Percentiles rank a stretch among this genome's conserved stretches.
Evolutionary conservation across 2,888 invertebrate genomes (phyloP).

Genomic region (Galerucella pusilla): DNA sequence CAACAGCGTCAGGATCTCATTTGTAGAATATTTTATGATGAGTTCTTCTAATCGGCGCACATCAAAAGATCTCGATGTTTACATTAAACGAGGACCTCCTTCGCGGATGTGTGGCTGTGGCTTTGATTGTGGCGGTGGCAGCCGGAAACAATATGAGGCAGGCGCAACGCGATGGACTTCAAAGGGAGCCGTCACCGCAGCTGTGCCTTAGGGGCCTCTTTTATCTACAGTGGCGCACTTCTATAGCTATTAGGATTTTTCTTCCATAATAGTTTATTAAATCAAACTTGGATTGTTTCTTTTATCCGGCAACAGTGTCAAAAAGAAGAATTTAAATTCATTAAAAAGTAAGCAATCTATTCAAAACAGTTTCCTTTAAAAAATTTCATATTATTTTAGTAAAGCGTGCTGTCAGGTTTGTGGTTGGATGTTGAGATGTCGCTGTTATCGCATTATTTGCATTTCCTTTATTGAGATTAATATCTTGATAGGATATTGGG

Average conservation of each 20-base stretch:
- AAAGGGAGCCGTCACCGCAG: constrained; percentile 63
- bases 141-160: constrained; percentile 67
- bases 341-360: too few species aligned
- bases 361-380: too few species aligned
- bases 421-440: too few species aligned
- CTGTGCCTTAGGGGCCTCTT: constrained; percentile 50
- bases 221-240: constrained; percentile 12
- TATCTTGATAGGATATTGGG: too few species aligned
- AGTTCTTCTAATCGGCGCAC: constrained; percentile 65
- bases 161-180: constrained; percentile 63
- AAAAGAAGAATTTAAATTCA: too few species aligned
- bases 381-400: too few species aligned
- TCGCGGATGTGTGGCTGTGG: constrained; percentile 11
- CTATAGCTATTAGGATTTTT: background rate
- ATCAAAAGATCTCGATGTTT: constrained; percentile 75
- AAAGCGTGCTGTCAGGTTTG: too few species aligned
- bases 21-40: constrained; percentile 65
- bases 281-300: too few species aligned
- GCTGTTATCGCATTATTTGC: too few species aligned
- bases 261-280: too few species aligned
- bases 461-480: too few species aligned
- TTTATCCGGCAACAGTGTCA: background rate
- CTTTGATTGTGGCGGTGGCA: constrained; percentile 53
- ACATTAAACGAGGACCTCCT: constrained; percentile 75
- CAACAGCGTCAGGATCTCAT: constrained; percentile 52